Conservation (phyloP, 2,797 vertebrate genomes). For the Prionace glauca region DNA sequence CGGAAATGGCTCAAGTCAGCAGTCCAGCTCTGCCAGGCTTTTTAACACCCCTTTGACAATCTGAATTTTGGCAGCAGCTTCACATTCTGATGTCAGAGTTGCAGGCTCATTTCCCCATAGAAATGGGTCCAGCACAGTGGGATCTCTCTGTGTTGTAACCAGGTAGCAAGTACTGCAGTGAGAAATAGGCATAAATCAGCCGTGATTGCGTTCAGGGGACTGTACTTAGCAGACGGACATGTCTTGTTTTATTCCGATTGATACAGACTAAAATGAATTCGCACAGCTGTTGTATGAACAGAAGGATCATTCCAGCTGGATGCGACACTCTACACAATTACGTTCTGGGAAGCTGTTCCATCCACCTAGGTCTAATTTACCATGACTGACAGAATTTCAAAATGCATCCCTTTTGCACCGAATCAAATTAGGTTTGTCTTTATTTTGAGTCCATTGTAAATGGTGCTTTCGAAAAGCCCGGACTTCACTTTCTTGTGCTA, state of each 20-base stretch:
- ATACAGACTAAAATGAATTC: slow-evolving; percentile 59
- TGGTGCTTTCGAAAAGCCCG: slow-evolving; percentile 8
- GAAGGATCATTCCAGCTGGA: slow-evolving; percentile 53
- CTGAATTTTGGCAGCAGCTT: slow-evolving; percentile 58
- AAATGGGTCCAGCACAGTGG: slow-evolving; percentile 53
- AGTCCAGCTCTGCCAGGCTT: slow-evolving; percentile 38
- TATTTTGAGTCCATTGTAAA: slow-evolving; percentile 26
- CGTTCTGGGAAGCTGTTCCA: slow-evolving; percentile 57
- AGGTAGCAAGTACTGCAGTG: slow-evolving; percentile 49
- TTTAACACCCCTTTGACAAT: not conserved
- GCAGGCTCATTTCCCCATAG: slow-evolving; percentile 64
- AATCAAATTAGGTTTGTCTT: slow-evolving; percentile 45
- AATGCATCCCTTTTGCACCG: slow-evolving; percentile 52
- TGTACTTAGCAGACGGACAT: slow-evolving; percentile 44
- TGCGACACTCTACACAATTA: slow-evolving; percentile 49
- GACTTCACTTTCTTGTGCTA: slow-evolving; percentile 6
- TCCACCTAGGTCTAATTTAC: slow-evolving; percentile 54
- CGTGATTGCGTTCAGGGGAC: slow-evolving; percentile 49
- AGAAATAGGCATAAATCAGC: slow-evolving; percentile 53
- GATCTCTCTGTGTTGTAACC: slow-evolving; percentile 52
- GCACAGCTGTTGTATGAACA: slow-evolving; percentile 57
- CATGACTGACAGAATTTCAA: slow-evolving; percentile 45
- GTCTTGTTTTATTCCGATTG: slow-evolving; percentile 48
- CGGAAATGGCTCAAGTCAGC: slow-evolving; percentile 61
- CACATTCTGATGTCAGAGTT: slow-evolving; percentile 56